These are phyloP conservation scores for Phasianus colchicus DNA, from an alignment of 2,113 vertebrate genomes.

Conservation along the genomic window DNA sequence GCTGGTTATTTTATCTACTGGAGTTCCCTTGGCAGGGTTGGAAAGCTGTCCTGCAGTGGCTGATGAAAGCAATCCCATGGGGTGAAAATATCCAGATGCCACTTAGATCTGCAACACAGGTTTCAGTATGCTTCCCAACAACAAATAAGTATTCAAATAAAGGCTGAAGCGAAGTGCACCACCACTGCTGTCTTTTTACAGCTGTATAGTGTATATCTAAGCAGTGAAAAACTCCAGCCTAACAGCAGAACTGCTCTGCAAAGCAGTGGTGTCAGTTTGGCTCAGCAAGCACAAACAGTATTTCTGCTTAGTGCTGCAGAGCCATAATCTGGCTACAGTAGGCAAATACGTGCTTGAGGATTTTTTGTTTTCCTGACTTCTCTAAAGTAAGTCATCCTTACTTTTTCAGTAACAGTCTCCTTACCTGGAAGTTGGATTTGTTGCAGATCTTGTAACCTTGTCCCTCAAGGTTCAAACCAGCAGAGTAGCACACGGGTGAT, in stretches of 20 bases:
- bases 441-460: background rate
- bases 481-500: background rate
- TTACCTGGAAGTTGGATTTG: background rate
- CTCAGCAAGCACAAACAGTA: background rate
- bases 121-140: background rate
- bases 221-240: background rate
- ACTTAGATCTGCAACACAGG: background rate
- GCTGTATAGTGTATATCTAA: background rate
- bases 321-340: background rate
- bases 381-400: background rate
- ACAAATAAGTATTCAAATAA: background rate
- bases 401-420: background rate
- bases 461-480: background rate
- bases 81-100: background rate
- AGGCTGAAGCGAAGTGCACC: background rate
- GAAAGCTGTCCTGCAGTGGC: background rate
- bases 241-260: background rate
- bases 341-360: background rate
- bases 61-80: background rate
- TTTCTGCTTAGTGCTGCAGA: background rate
- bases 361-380: background rate
- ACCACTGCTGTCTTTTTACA: background rate
- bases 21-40: slow-evolving; percentile 5
- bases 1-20: slow-evolving; percentile 20
- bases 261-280: background rate